Evolutionary conservation across 2,888 invertebrate genomes (phyloP), one percentile per base, ranked within the genome.

Genomic region (Tetropium fuscum): DNA sequence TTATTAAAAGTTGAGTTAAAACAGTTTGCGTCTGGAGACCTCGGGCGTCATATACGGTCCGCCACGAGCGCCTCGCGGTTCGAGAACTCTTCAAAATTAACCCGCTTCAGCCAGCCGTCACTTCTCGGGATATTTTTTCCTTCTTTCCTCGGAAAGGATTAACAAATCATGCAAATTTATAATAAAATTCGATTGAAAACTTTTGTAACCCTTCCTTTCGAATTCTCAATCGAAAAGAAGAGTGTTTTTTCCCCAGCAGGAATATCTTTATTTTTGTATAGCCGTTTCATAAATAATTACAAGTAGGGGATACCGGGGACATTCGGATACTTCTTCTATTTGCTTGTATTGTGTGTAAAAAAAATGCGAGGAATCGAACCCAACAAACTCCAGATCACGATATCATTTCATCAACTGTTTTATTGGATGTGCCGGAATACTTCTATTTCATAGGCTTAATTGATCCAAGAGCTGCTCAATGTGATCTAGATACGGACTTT

Each of bases 91-190:
- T 75, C 74, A 73, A 78, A 80, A 80, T 79, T 79, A 80, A 79
- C 78, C 74, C 74, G 70, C 73, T 73, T 71, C 73, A 69, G 51
- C 72, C 75, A 77, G 76, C 78, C 75, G 77, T 77, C 77, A 76
- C 77, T 77, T 71, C 70, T 73, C 69, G 71, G 74, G 70, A 78
- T 75, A 77, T 76, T 76, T 77, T 75, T 75, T 73, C 74, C 69
- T 64, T 70, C 68, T 70, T 58, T 67, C 40, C 72, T 54, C 41
- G 55, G 70, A 68, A 72, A 70, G 77, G 80, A 80, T 80, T 80
- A 80, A 78, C 79, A 78, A 80, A 80, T 80, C 79, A 80, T 81
- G 81, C 80, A 80, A 80, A 81, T 80, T 80, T 78, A 77, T 79
- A 79, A 80, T 79, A 79, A 75, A 75, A 78, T 78, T 75, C 76